Base-by-base conservation (phyloP, 2,113 vertebrate genomes). In the Syrrhaptes paradoxus region DNA sequence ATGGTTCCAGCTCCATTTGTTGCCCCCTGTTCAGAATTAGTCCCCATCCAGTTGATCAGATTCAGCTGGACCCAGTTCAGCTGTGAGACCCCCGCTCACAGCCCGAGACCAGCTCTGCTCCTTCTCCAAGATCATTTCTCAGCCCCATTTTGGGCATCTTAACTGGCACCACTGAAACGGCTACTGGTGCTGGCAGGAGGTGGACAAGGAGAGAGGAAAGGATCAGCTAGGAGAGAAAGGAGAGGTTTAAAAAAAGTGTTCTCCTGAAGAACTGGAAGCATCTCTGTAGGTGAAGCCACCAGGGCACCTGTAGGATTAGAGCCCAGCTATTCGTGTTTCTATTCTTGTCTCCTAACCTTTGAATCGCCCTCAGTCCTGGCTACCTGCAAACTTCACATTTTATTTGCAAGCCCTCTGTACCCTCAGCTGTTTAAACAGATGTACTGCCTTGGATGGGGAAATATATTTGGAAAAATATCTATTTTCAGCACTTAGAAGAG, bases 401-500 rank as follows among this genome's bases (percentile, higher is more conserved):
- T 9, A 74, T 83, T 85, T 52, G 59, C 51, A 81, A 66, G 16
- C 82, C 66, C 29, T 89, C 52, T 81, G 26, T 78, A 65, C 5
- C 89, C 38, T 87, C 89, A 74, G 84, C 82, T 93, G 72, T 77
- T 76, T 76, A 85, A 85, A 85, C 65, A 86, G 51, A 71, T 65
- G 49, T 34, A 54, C 46, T 83, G 22, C 46, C 36, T 86, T 21
- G 80, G 36, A 31, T 58, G 22, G 22, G 32, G 76, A 74, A 67
- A 48, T 84, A 57, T 58, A 88, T 90, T 67, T 94, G 93, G 96
- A 89, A 84, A 82, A 82, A 24, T 4, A 17, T 70, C 58, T 95
- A 70, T 96, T 90, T 92, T 96, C 81, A 62, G 63, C 84, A 29
- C 55, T 54, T 43, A 24, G 2, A 76, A 92, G 77, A 95, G 91